A percentile compares a stretch with the other conserved stretches of the same genome.
phyloP scores from a whole-genome alignment of 1,140 invertebrate genomes.

The Drosophila seguyi region DNA sequence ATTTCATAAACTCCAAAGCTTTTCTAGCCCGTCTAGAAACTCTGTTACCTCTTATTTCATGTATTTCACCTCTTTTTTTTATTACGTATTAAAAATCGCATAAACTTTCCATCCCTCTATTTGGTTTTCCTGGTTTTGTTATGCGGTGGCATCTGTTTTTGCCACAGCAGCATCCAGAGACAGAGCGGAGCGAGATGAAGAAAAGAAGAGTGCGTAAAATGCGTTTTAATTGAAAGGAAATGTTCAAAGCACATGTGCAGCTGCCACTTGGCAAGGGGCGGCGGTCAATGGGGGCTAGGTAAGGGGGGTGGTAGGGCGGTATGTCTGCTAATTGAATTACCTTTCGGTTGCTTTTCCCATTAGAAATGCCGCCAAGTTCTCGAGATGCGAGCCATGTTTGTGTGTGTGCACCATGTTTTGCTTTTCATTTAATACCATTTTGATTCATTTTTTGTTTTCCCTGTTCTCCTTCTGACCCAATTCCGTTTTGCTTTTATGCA shows the following conservation, averaged over 20 bases:
- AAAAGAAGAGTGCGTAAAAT: constrained; percentile 61
- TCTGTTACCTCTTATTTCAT: neutral
- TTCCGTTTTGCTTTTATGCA: constrained; percentile 44
- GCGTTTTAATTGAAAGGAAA: constrained; percentile 81
- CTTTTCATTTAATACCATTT: constrained; percentile 59
- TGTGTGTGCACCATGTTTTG: constrained; percentile 34
- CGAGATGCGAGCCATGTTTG: constrained; percentile 15
- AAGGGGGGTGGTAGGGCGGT: neutral
- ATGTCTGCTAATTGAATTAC: constrained; percentile 77
- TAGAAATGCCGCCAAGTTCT: constrained; percentile 57
- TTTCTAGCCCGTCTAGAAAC: neutral
- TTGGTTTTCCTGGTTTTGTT: constrained; percentile 46
- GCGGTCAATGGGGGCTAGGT: neutral
- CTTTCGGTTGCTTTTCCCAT: constrained; percentile 57
- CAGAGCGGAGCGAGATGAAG: neutral
- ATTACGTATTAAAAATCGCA: neutral
- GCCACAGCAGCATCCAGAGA: constrained; percentile 15
- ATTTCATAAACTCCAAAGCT: neutral
- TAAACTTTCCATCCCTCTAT: constrained; percentile 10
- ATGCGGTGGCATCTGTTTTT: constrained; percentile 69
- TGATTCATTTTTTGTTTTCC: constrained; percentile 53
- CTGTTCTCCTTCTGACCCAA: constrained; percentile 41
- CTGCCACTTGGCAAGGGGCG: constrained; percentile 4
- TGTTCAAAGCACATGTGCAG: constrained; percentile 72
- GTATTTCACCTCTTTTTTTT: neutral